These are phyloP conservation scores for Danaus plexippus DNA, from an alignment of 1,140 invertebrate genomes.

Conservation along the genomic window DNA sequence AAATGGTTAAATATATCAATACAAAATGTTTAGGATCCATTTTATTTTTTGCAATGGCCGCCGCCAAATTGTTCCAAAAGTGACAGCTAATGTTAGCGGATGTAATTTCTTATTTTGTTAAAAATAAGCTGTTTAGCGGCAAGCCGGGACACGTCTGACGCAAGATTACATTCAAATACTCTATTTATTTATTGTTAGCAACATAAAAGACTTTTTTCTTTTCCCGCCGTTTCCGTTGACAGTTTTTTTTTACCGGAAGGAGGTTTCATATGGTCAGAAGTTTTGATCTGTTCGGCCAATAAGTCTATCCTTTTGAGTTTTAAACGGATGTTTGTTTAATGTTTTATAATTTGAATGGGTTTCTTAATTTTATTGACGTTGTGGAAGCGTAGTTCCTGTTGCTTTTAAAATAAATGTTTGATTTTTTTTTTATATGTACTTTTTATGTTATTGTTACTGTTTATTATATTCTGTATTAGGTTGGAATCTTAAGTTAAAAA, in stretches of 20 bases:
- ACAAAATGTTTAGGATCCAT: conserved; percentile 23
- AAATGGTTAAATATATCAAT: background rate
- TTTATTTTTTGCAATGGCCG: conserved; percentile 26
- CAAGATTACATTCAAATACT: conserved; percentile 25
- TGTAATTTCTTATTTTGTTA: conserved; percentile 31
- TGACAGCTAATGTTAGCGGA: conserved; percentile 30
- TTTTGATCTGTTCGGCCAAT: too few relatives aligned
- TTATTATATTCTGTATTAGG: too few relatives aligned
- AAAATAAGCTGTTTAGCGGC: conserved; percentile 28
- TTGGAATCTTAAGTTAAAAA: too few relatives aligned
- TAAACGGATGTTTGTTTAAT: conserved; percentile 13
- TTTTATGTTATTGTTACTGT: too few relatives aligned
- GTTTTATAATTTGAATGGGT: background rate
- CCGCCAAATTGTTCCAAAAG: conserved; percentile 23
- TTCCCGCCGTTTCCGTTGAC: conserved; percentile 28
- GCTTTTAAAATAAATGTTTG: too few relatives aligned
- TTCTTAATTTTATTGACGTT: too few relatives aligned
- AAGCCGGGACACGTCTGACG: conserved; percentile 28
- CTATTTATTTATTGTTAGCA: conserved; percentile 17
- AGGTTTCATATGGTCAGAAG: conserved; percentile 6
- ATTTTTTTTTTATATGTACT: too few relatives aligned
- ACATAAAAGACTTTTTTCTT: conserved; percentile 27
- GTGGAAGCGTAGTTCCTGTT: too few relatives aligned
- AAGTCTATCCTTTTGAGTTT: background rate
- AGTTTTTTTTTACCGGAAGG: conserved; percentile 17